A percentile compares a stretch with the other conserved stretches of the same genome.
These are phyloP conservation scores for Aphrocallistes beatrix DNA, from an alignment of 37 sponge, comb jelly and placozoan genomes.

Conservation along the genomic window DNA sequence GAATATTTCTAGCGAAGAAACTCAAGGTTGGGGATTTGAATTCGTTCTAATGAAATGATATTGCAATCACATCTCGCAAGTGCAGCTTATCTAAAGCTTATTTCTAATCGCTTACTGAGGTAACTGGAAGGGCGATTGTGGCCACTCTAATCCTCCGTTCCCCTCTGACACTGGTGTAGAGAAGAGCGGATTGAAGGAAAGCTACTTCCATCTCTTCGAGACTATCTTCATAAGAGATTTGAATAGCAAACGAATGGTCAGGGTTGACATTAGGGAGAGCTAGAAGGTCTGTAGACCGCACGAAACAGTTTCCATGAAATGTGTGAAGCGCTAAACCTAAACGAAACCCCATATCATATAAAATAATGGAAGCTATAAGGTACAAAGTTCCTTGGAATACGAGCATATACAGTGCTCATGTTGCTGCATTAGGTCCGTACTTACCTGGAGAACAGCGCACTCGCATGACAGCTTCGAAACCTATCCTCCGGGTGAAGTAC, in stretches of 20 bases:
- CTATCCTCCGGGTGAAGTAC: slow-evolving; percentile 79
- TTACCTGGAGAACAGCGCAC: slow-evolving; percentile 81
- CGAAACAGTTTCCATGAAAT: slow-evolving; percentile 95
- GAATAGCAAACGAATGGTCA: slow-evolving; percentile 73
- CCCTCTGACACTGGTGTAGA: slow-evolving; percentile 74
- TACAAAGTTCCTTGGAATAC: too few species aligned
- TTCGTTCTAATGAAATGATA: too few species aligned
- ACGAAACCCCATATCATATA: too few species aligned
- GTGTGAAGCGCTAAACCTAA: slow-evolving; percentile 79
- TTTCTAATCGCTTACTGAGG: not conserved
- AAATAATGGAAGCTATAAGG: too few species aligned
- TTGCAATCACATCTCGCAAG: too few species aligned
- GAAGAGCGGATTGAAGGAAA: slow-evolving; percentile 84
- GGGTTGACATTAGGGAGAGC: slow-evolving; percentile 90
- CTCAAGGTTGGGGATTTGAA: too few species aligned
- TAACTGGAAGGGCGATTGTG: slow-evolving; percentile 73
- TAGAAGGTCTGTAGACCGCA: slow-evolving; percentile 88
- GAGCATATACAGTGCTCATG: too few species aligned
- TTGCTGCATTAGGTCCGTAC: not conserved
- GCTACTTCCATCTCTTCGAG: slow-evolving; percentile 63
- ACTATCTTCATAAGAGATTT: slow-evolving; percentile 78
- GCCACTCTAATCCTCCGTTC: slow-evolving; percentile 88
- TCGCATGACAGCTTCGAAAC: slow-evolving; percentile 96
- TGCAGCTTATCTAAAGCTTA: too few species aligned
- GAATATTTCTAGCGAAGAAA: too few species aligned